Base-by-base conservation (phyloP, 2,888 invertebrate species). In the Ophonus ardosiacus region DNA sequence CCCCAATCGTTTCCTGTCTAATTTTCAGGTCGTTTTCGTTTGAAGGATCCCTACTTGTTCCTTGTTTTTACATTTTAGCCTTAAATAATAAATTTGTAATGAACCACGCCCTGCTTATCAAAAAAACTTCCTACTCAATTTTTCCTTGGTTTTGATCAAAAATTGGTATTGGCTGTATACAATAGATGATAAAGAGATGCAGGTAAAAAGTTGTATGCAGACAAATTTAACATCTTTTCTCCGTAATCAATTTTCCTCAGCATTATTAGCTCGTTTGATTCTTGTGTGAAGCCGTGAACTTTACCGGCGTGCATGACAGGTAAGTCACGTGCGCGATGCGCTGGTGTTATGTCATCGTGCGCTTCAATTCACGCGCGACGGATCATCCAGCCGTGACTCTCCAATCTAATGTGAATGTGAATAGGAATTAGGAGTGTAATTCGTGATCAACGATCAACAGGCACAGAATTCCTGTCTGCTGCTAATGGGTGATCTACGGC, bases 301-400 rank as follows among this genome's bases (percentile, higher is more conserved):
- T 51, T 51, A 51, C 2, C 13, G 43, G 59, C 15, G 59, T 59
- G n/a, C 24, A 21, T 63, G 63, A 63, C 63, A 18, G 18, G 43
- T 21, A 21, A 40, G 38, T 71, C 71, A 71, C 71, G 71, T 71
- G 40, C 71, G 31, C 38, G 71, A 71, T 71, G 71, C 71, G 71
- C 43, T 40, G 43, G 71, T 71, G 71, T 71, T 71, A 71, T 71
- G 40, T 74, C 51, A 74, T 51, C 51, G 17, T 18, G 51, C 51
- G 74, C 18, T 74, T 51, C 74, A 51, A 74, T 74, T 74, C 74
- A 51, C 51, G 18, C 74, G 7, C 74, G 74, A 10, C 43, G 43
- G 65, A n/a, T 31, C 21, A 65, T 13, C 65, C 24, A 65, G 6
- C 65, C 65, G 65, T 65, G 65, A 51, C 43, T 51, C 13, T 15